These are phyloP conservation scores for Cyrtodaria siliqua DNA, from an alignment of 2,888 invertebrate genomes.

Conservation along the genomic window DNA sequence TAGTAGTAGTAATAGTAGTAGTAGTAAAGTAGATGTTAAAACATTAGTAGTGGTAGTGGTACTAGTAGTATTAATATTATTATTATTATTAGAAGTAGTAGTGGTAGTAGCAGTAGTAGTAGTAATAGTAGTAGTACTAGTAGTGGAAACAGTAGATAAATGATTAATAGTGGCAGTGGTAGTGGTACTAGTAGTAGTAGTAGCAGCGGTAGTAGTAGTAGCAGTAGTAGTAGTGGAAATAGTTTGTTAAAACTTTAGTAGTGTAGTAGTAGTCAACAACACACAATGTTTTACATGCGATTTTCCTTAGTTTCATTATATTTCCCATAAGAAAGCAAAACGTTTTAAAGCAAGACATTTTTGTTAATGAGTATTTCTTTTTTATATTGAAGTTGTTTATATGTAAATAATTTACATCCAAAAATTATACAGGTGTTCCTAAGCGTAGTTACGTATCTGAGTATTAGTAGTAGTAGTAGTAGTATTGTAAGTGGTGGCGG, in stretches of 20 bases:
- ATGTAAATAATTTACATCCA: no score
- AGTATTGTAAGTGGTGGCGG: constrained; percentile 12
- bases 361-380: neutral
- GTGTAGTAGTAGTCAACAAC: constrained; percentile 6
- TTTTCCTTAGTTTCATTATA: no score
- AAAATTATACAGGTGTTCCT: no score
- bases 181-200: constrained; percentile 22
- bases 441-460: no score
- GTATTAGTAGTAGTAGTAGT: no score
- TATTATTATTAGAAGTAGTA: neutral
- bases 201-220: constrained; percentile 25
- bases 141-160: neutral
- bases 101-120: neutral
- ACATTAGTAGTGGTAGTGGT: neutral
- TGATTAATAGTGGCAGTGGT: constrained; percentile 10
- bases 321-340: no score
- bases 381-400: no score
- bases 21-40: neutral
- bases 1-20: no score
- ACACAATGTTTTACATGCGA: no score
- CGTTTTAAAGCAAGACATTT: no score
- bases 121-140: constrained; percentile 3
- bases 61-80: no score
- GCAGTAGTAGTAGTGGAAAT: constrained; percentile 17
- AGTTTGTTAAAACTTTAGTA: neutral